Conservation (phyloP, 2,888 invertebrate species). For the Clistopyga incitator region DNA sequence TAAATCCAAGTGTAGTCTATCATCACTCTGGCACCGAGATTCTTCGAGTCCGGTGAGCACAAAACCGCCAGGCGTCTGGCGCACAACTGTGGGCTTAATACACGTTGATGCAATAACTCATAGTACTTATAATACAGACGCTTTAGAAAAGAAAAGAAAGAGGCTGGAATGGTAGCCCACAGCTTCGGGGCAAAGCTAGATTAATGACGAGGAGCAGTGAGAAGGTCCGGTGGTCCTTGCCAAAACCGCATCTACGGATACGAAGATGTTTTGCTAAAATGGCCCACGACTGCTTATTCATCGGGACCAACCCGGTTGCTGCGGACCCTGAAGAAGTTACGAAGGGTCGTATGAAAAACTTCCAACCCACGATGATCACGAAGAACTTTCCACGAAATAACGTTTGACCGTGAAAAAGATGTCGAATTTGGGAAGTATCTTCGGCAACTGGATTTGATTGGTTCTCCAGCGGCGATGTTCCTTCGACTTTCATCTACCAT, state of each 20-base stretch:
- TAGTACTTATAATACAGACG: conserved; percentile 47
- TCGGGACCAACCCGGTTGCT: too few species aligned
- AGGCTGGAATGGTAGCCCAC: conserved; percentile 56
- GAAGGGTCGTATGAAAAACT: conserved; percentile 2
- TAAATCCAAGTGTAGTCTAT: conserved; percentile 16
- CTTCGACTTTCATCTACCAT: neutral
- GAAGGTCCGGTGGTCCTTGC: conserved; percentile 61
- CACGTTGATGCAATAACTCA: conserved; percentile 65
- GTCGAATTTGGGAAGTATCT: neutral
- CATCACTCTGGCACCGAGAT: conserved; percentile 39
- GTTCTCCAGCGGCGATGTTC: neutral
- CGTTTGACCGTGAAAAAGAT: too few species aligned
- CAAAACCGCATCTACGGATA: conserved; percentile 63
- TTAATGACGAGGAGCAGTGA: conserved; percentile 62
- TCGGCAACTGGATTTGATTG: neutral
- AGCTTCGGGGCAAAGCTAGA: conserved; percentile 63
- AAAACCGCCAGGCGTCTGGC: conserved; percentile 50
- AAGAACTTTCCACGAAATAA: too few species aligned
- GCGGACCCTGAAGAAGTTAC: neutral
- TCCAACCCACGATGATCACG: neutral
- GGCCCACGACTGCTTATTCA: neutral
- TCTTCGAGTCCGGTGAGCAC: conserved; percentile 22
- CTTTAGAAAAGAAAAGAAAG: conserved; percentile 30
- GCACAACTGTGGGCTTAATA: conserved; percentile 56
- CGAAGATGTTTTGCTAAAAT: conserved; percentile 62